Percentiles rank a stretch among this genome's conserved stretches.
These are phyloP conservation scores for Scrobipalpa atriplicella DNA, from an alignment of 2,888 invertebrate species.

Conservation along the genomic window DNA sequence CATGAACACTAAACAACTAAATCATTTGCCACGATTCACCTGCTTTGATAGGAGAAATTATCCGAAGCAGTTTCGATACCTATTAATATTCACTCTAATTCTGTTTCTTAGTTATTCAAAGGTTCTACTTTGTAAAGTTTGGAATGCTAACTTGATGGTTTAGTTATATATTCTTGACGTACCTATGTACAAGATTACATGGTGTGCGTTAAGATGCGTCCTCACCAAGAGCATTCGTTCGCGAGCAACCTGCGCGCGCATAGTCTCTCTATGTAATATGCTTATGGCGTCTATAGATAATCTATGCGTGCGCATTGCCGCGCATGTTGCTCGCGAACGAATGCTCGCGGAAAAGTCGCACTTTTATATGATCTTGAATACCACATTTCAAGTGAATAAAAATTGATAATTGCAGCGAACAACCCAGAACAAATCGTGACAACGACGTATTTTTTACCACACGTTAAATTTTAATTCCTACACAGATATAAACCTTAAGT, in stretches of 20 bases:
- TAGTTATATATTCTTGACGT: neutral
- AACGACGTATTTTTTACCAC: constrained; percentile 71
- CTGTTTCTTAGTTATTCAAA: neutral
- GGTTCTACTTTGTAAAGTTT: neutral
- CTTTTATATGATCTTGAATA: too few relatives aligned
- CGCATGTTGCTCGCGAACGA: too few relatives aligned
- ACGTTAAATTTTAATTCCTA: constrained; percentile 79
- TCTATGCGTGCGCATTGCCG: too few relatives aligned
- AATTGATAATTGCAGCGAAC: neutral
- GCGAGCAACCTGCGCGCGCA: too few relatives aligned
- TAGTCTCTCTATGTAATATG: too few relatives aligned
- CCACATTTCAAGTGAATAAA: too few relatives aligned
- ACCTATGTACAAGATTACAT: neutral
- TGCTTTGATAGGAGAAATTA: constrained; percentile 34
- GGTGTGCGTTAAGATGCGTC: too few relatives aligned
- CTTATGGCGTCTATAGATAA: too few relatives aligned
- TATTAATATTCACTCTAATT: neutral
- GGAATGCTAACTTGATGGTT: neutral
- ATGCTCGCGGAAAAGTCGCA: too few relatives aligned
- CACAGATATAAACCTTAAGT: constrained; percentile 81
- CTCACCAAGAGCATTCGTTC: too few relatives aligned
- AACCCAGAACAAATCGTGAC: constrained; percentile 52
- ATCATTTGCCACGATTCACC: constrained; percentile 64
- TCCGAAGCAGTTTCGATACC: too few relatives aligned
- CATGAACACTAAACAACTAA: constrained; percentile 82